Base-by-base conservation (phyloP, 2,888 invertebrate genomes). In the Eupithecia insigniata region DNA sequence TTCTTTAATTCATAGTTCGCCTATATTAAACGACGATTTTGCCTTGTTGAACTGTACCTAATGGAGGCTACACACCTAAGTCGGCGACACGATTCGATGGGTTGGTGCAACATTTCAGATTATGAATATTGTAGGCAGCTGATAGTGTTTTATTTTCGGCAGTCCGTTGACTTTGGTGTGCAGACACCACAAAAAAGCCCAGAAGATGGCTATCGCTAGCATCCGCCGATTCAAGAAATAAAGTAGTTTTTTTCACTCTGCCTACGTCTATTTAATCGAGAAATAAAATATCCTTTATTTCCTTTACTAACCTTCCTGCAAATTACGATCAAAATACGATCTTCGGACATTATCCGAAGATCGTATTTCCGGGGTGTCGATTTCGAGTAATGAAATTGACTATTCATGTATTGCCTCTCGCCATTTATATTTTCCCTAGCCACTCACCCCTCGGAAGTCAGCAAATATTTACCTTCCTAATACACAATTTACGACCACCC, bases 361-460 rank as follows among this genome's bases (percentile, higher is more conserved):
- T 51, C 51, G n/a, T 51, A 51, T 51, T 51, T 51, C 51, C 51
- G 51, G 8, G n/a, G 51, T 51, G 22, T 51, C 55, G 55, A 55
- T 51, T 51, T 26, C 51, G 51, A 12, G 12, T 22, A 51, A 55
- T 55, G 12, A 55, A 55, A 55, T 55, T 26, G 55, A 26, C 22
- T 51, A 51, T 51, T 51, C 51, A 51, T 51, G 22, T 51, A 22
- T 51, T 51, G 51, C 22, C 12, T 22, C n/a, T 46, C 46, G 46
- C n/a, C 7, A 22, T 51, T 26, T 55, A 14, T 55, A 55, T 55
- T 55, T 26, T 26, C 26, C 55, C 26, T 10, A 51, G 51, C 51
- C 22, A 1, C n/a, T 51, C 51, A 22, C 51, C 55, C 55, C 26
- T 26, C 8, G 8, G 51, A 26, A 55, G 26, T 55, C 55, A 55